Evolutionary conservation across 1,140 invertebrate genomes (phyloP).

Genomic region (Popillia japonica): DNA sequence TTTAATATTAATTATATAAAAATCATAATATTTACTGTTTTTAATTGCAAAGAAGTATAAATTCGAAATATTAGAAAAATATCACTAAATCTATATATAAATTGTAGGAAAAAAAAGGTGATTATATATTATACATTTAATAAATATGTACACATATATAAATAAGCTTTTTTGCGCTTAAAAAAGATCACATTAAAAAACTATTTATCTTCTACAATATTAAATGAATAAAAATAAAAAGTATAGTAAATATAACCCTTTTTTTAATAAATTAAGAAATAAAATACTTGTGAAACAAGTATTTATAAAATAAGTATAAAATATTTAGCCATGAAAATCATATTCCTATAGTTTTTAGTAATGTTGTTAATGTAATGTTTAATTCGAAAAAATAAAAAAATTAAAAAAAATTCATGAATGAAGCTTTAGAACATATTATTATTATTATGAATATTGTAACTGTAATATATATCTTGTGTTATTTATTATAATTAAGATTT

Average conservation of each 20-base stretch:
- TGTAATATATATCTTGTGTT: neutral
- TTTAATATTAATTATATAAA: no score
- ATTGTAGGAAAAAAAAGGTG: neutral
- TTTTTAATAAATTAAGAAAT: neutral
- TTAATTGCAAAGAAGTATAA: no score
- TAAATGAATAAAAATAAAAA: neutral
- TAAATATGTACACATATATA: neutral
- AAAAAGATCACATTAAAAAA: neutral
- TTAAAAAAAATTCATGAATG: neutral
- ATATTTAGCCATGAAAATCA: neutral
- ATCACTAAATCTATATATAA: no score
- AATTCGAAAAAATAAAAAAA: neutral
- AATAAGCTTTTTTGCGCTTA: neutral
- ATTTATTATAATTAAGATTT: neutral
- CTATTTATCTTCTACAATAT: neutral
- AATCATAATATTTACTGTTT: no score
- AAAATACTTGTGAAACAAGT: neutral
- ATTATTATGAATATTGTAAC: neutral
- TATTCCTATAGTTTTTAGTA: neutral
- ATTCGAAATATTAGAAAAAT: no score
- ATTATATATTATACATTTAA: neutral
- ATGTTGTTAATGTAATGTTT: neutral
- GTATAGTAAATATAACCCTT: neutral
- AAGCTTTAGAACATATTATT: conserved; percentile 2
- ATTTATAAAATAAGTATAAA: neutral